Evolutionary conservation across 1,140 invertebrate species (phyloP).

Genomic region (Harpegnathos saltator): DNA sequence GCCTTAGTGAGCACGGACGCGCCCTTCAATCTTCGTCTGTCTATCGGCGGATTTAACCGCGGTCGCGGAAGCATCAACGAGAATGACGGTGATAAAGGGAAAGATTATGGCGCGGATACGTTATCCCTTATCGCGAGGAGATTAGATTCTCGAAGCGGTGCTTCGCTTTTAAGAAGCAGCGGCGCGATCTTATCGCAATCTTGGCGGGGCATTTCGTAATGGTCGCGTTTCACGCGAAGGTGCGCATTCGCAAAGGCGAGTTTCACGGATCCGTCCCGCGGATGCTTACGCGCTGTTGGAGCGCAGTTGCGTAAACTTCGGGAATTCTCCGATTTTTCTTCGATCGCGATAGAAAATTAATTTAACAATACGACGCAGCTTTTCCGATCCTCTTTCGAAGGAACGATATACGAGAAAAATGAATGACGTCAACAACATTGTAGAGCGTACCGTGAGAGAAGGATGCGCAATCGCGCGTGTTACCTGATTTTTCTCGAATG

Average conservation of each 20-base stretch:
- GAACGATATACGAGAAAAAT: too few relatives aligned
- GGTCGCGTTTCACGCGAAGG: neutral
- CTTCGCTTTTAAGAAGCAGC: conserved; percentile 42
- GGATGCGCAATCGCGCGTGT: too few relatives aligned
- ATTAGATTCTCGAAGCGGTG: conserved; percentile 41
- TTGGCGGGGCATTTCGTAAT: conserved; percentile 5
- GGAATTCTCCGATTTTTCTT: neutral
- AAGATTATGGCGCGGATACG: conserved; percentile 49
- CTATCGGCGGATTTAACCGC: conserved; percentile 58
- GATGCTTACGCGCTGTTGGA: too few relatives aligned
- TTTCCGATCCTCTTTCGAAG: too few relatives aligned
- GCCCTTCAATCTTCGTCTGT: conserved; percentile 61
- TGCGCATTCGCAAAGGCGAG: conserved; percentile 12
- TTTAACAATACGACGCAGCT: too few relatives aligned
- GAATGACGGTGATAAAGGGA: conserved; percentile 56
- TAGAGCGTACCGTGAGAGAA: too few relatives aligned
- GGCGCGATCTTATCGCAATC: conserved; percentile 8
- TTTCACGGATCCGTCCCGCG: neutral
- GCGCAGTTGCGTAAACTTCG: neutral
- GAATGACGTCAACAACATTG: too few relatives aligned
- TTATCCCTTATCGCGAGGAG: conserved; percentile 21
- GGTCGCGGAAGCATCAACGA: conserved; percentile 41
- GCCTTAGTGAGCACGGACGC: conserved; percentile 29
- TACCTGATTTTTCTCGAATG: neutral
- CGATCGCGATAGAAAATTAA: too few relatives aligned